Conservation (phyloP, 2,113 vertebrate species). For the Gasterosteus aculeatus region DNA sequence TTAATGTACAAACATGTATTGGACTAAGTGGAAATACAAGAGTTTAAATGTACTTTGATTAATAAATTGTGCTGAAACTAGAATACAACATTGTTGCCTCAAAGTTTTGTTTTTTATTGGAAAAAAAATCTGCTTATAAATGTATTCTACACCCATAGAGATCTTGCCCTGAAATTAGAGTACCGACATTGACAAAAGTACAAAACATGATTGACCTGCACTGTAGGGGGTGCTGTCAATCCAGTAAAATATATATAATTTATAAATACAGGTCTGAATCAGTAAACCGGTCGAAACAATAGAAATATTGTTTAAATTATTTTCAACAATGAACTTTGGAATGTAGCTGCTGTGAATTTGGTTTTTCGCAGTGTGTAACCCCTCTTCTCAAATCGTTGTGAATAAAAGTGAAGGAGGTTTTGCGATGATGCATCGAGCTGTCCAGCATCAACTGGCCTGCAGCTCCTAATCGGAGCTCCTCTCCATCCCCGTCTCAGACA, state of each 20-base stretch:
- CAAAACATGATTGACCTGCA: background rate
- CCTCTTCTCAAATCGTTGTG: background rate
- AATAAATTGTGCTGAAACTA: too few relatives aligned
- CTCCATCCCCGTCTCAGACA: conserved; percentile 60
- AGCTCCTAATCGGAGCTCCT: conserved; percentile 66
- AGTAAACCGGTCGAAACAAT: background rate
- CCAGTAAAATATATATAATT: background rate
- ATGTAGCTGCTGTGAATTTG: background rate
- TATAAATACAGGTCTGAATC: background rate
- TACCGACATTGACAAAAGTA: background rate
- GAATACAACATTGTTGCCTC: too few relatives aligned
- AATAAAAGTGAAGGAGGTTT: conserved; percentile 51
- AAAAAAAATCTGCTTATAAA: too few relatives aligned
- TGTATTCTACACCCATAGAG: background rate
- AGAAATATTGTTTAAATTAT: background rate
- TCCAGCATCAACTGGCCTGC: conserved; percentile 32
- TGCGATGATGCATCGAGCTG: conserved; percentile 64
- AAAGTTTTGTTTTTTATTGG: too few relatives aligned
- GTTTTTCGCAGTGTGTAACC: conserved; percentile 3
- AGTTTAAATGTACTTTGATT: too few relatives aligned
- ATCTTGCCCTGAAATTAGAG: background rate
- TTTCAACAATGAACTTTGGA: background rate
- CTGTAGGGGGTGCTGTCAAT: background rate
- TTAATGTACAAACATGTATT: too few relatives aligned
- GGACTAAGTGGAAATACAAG: too few relatives aligned